Conservation (phyloP, 92 coral and sea anemone species). For the Paragorgia papillata region DNA sequence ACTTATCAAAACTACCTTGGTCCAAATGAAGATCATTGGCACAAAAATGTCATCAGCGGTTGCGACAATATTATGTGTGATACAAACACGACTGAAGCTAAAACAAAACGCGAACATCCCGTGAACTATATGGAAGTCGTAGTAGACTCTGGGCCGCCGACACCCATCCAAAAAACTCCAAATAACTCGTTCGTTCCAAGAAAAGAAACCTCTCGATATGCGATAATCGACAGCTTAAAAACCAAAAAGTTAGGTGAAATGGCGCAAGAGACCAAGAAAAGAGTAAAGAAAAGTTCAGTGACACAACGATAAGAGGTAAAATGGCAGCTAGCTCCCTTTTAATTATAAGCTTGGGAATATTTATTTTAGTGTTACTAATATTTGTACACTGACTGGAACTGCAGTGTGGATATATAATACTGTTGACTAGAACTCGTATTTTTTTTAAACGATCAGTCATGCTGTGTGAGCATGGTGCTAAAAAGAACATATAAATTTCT, state of each 20-base stretch:
- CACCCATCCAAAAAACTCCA: not conserved
- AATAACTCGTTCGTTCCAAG: slow-evolving; percentile 14
- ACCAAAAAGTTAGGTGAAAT: slow-evolving; percentile 25
- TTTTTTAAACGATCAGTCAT: too few relatives aligned
- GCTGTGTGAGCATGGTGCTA: too few relatives aligned
- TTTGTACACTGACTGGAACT: too few relatives aligned
- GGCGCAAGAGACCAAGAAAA: slow-evolving; percentile 21
- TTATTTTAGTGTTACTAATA: not conserved
- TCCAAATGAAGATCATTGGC: slow-evolving; percentile 52
- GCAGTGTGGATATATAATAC: too few relatives aligned
- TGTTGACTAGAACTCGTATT: too few relatives aligned
- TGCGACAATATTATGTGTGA: slow-evolving; percentile 68
- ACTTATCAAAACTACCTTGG: slow-evolving; percentile 29
- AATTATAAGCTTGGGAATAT: not conserved
- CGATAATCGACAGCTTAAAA: slow-evolving; percentile 29
- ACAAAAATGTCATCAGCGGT: slow-evolving; percentile 69
- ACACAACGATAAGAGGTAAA: not conserved
- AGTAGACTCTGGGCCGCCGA: slow-evolving; percentile 42
- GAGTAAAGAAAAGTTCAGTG: slow-evolving; percentile 29
- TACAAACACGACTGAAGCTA: slow-evolving; percentile 74
- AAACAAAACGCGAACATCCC: slow-evolving; percentile 53
- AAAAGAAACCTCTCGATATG: slow-evolving; percentile 5
- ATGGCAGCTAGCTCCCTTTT: too few relatives aligned
- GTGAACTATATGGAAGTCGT: slow-evolving; percentile 37
- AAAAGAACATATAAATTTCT: too few relatives aligned